Base-by-base conservation (phyloP, 2,888 invertebrate species). In the Pristionchus japonicus region DNA sequence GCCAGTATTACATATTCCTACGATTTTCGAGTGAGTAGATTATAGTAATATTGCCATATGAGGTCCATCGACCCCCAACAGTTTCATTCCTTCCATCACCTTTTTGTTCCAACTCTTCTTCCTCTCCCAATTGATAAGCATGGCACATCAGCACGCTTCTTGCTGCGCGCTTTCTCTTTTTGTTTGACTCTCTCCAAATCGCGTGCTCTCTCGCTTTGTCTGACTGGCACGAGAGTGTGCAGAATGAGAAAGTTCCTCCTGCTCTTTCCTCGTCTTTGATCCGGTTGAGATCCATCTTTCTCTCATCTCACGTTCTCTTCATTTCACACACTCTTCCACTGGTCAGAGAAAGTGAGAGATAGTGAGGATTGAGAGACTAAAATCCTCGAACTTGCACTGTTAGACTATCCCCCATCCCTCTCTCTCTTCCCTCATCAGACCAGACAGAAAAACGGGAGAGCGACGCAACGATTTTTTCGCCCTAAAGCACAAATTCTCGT, bases 81-180 rank as follows among this genome's bases (percentile, higher is more conserved):
- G 34, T 7, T 43, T 77, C 23, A 17, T 7, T 43, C 27, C 43
- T n/a, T 43, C 37, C 70, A 23, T n/a, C n/a, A 27, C 64, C n/a
- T 43, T 77, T 40, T 77, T 77, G 43, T 40, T n/a, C 15, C 43
- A 77, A 43, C 43, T 11, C 11, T 43, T 47, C 77, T 20, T 70
- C 70, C 34, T 31, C 23, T 31, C 9, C 77, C 77, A 77, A n/a
- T 77, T 43, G 77, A 47, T 47, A 77, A 77, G 40, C 77, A 77
- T 77, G 77, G 77, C 77, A 47, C 20, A n/a, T n/a, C n/a, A n/a
- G 77, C 77, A 17, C 57, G 57, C 9, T 1, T 23, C 0, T n/a
- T 57, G 57, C 57, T 43, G 77, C 77, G 77, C 77, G 77, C 77
- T 77, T 77, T 77, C 77, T 47, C 77, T 27, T 6, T 4, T 77